Conservation (phyloP, 92 coral and sea anemone species). For the Epizoanthus fatuus region DNA sequence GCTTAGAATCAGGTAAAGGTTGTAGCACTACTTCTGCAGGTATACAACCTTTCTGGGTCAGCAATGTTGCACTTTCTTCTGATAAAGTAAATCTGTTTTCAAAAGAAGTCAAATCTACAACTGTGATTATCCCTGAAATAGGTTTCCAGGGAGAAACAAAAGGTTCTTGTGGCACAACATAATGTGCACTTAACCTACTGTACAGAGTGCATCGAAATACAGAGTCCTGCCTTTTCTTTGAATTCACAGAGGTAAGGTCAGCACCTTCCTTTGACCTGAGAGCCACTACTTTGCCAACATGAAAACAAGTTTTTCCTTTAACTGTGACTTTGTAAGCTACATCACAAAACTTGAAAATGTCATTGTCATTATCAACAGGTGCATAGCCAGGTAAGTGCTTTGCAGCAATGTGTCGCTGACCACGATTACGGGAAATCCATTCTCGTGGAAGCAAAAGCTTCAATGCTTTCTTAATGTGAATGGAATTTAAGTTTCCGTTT, state of each 20-base stretch:
- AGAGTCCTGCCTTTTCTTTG: constrained; percentile 12
- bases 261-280: constrained; percentile 22
- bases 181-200: not conserved
- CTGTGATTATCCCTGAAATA: not conserved
- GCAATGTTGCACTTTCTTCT: not conserved
- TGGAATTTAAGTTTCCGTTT: constrained; percentile 7
- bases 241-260: constrained; percentile 27
- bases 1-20: not conserved
- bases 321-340: constrained; percentile 17
- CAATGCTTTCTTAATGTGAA: constrained; percentile 30
- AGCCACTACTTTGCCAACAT: constrained; percentile 44
- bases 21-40: constrained; percentile 10
- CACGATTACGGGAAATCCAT: constrained; percentile 29
- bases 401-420: constrained; percentile 43
- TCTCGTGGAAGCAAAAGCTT: constrained; percentile 51
- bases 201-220: constrained; percentile 6
- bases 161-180: constrained; percentile 3
- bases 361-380: constrained; percentile 38
- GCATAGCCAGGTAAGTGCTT: constrained; percentile 35
- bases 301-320: constrained; percentile 7
- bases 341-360: constrained; percentile 34
- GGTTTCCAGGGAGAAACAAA: constrained; percentile 43
- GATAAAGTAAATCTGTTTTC: constrained; percentile 2
- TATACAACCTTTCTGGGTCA: constrained; percentile 29
- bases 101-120: not conserved